phyloP scores from a whole-genome alignment of 2,888 invertebrate genomes.

The Malachius bipustulatus region DNA sequence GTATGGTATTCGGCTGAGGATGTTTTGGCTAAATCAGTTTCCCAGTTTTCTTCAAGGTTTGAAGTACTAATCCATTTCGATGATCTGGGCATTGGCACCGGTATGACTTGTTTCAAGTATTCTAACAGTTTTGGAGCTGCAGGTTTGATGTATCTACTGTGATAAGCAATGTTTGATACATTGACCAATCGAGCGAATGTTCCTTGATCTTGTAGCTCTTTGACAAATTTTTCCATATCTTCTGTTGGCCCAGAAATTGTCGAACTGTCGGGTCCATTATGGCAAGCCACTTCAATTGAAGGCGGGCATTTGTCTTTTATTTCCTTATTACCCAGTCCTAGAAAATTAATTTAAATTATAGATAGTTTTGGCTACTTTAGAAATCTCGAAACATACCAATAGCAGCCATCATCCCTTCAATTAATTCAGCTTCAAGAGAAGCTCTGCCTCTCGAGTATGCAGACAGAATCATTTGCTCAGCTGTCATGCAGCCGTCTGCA shows the following conservation, averaged over 20 bases:
- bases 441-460: conserved; percentile 75
- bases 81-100: conserved; percentile 41
- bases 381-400: conserved; percentile 43
- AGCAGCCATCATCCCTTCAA: conserved; percentile 79
- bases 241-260: conserved; percentile 67
- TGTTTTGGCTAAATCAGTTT: conserved; percentile 40
- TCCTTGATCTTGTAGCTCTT: conserved; percentile 48
- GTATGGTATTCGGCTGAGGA: conserved; percentile 57
- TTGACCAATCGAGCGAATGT: conserved; percentile 75
- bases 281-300: conserved; percentile 64
- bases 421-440: conserved; percentile 55
- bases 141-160: conserved; percentile 64
- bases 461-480: conserved; percentile 73
- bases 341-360: conserved; percentile 9
- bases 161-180: conserved; percentile 81
- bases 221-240: conserved; percentile 47
- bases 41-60: conserved; percentile 48
- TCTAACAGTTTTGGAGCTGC: conserved; percentile 36
- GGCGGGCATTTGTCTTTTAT: conserved; percentile 53
- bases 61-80: conserved; percentile 55
- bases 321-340: conserved; percentile 38
- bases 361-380: background rate
- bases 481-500: conserved; percentile 82
- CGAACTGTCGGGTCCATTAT: conserved; percentile 64
- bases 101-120: conserved; percentile 38